Conservation (phyloP, 2,797 vertebrate species). For the Anisognathus igniventris region DNA sequence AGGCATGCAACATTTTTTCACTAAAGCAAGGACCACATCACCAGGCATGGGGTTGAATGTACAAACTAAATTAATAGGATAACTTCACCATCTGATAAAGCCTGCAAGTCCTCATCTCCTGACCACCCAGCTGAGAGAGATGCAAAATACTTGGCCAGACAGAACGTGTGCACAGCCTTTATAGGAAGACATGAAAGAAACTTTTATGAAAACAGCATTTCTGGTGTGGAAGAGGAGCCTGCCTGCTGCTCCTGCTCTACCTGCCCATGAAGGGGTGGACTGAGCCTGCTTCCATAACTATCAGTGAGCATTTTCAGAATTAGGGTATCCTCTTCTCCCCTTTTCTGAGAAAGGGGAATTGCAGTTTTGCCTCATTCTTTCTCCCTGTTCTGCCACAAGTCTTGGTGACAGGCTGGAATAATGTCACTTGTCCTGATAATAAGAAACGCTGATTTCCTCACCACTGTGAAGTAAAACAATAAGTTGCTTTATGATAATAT, state of each 20-base stretch:
- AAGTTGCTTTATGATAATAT: constrained; percentile 31
- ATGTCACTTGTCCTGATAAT: not conserved
- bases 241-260: not conserved
- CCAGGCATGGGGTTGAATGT: not conserved
- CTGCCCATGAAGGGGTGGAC: not conserved
- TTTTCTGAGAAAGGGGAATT: not conserved
- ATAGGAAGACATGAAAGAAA: not conserved
- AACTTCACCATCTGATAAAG: not conserved
- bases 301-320: not conserved
- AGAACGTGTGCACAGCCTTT: not conserved
- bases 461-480: constrained; percentile 14
- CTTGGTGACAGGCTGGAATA: not conserved
- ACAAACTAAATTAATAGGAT: not conserved
- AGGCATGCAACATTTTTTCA: not conserved
- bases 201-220: not conserved
- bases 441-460: constrained; percentile 20
- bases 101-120: not conserved
- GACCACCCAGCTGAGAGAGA: not conserved
- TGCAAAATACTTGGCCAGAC: not conserved
- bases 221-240: not conserved
- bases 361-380: not conserved
- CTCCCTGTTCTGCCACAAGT: not conserved
- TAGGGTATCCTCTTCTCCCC: not conserved
- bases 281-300: not conserved
- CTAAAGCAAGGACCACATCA: not conserved